A percentile compares a stretch with the other conserved stretches of the same genome.
phyloP scores from a whole-genome alignment of 2,113 vertebrate genomes.

The Labrus mixtus region DNA sequence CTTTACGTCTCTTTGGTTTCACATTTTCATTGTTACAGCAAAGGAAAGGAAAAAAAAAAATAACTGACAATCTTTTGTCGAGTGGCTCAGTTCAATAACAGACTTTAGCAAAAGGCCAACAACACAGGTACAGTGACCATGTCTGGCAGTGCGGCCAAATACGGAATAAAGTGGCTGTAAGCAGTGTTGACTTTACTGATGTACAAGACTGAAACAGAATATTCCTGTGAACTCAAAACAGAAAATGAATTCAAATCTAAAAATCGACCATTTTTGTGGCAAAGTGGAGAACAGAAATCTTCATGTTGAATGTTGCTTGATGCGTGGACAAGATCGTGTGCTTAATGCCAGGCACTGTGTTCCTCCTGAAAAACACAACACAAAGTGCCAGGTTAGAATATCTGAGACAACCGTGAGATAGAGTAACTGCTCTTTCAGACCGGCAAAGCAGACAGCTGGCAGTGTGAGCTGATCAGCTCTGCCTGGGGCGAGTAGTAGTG shows the following conservation, averaged over 20 bases:
- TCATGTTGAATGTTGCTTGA: slow-evolving; percentile 48
- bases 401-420: background rate
- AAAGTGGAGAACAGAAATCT: slow-evolving; percentile 29
- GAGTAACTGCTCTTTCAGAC: slow-evolving; percentile 19
- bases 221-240: slow-evolving; percentile 32
- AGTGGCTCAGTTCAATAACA: slow-evolving; percentile 20
- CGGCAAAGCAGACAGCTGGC: slow-evolving; percentile 27
- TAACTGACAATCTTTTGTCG: background rate
- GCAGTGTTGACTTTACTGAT: background rate
- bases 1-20: slow-evolving; percentile 39
- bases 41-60: slow-evolving; percentile 4
- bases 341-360: slow-evolving; percentile 59
- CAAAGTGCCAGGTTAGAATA: slow-evolving; percentile 22
- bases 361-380: slow-evolving; percentile 49
- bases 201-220: slow-evolving; percentile 16
- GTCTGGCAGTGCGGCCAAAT: slow-evolving; percentile 5
- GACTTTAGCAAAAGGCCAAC: background rate
- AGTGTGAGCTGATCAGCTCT: slow-evolving; percentile 36
- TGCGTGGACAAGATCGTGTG: slow-evolving; percentile 48
- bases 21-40: slow-evolving; percentile 43
- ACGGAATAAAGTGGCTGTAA: background rate
- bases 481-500: slow-evolving; percentile 23
- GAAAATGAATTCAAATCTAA: slow-evolving; percentile 20
- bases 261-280: slow-evolving; percentile 34
- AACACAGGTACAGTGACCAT: slow-evolving; percentile 12